These are phyloP conservation scores for Pelecanoides urinatrix DNA, from an alignment of 2,113 vertebrate genomes.

Conservation along the genomic window DNA sequence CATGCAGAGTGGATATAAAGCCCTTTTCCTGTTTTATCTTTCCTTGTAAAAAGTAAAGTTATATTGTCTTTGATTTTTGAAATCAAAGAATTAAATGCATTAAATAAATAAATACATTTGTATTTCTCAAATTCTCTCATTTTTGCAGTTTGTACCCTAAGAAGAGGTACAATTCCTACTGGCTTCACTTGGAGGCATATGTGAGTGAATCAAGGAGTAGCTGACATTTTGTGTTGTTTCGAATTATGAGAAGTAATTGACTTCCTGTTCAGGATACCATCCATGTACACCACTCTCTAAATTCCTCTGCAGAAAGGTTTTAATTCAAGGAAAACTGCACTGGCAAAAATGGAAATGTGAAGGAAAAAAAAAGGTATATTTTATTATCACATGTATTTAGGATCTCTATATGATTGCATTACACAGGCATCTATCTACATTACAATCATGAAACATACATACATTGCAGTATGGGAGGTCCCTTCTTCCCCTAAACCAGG, in stretches of 20 bases:
- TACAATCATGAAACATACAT: neutral
- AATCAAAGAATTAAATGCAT: neutral
- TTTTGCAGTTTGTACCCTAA: neutral
- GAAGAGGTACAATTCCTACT: neutral
- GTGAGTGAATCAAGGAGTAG: neutral
- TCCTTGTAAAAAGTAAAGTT: neutral
- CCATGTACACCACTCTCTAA: neutral
- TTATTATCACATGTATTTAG: neutral
- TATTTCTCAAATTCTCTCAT: neutral
- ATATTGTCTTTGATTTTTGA: neutral
- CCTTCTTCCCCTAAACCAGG: neutral
- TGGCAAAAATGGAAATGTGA: neutral
- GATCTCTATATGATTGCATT: neutral
- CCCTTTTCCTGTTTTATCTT: neutral
- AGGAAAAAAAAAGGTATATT: neutral
- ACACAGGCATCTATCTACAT: neutral
- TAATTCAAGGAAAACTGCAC: neutral
- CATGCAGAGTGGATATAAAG: neutral
- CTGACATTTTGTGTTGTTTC: neutral
- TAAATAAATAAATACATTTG: neutral
- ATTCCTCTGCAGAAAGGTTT: neutral
- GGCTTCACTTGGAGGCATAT: neutral
- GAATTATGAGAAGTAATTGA: neutral
- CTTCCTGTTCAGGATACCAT: neutral
- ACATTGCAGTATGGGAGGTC: neutral